phyloP scores from a whole-genome alignment of 2,888 invertebrate species.

The Drosophila ezoana region DNA sequence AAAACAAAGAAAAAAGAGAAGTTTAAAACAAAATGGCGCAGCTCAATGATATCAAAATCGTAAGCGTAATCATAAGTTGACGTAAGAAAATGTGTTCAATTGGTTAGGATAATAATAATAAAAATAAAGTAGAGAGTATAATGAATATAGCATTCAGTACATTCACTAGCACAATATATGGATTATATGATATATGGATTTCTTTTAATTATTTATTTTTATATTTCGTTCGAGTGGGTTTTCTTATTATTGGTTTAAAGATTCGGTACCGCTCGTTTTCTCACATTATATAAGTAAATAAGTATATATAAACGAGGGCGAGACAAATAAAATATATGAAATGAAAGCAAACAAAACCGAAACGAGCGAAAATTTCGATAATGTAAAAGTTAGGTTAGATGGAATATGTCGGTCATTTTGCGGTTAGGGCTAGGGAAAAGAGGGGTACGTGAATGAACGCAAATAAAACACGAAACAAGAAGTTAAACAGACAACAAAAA shows the following conservation, averaged over 20 bases:
- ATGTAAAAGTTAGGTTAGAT: conserved; percentile 28
- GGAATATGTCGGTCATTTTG: conserved; percentile 16
- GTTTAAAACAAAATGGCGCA: conserved; percentile 43
- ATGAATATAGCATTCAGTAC: conserved; percentile 85
- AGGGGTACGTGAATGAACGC: conserved; percentile 12
- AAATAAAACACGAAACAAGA: background rate
- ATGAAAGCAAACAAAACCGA: conserved; percentile 31
- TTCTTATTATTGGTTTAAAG: conserved; percentile 45
- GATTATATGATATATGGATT: conserved; percentile 71
- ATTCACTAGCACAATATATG: conserved; percentile 85
- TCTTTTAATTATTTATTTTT: conserved; percentile 41
- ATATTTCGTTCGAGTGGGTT: conserved; percentile 25
- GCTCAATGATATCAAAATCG: conserved; percentile 37
- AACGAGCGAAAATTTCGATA: conserved; percentile 27
- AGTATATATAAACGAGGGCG: conserved; percentile 44
- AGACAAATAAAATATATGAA: conserved; percentile 43
- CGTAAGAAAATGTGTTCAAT: conserved; percentile 56
- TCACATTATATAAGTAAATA: conserved; percentile 44
- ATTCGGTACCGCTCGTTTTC: conserved; percentile 42
- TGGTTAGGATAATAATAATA: conserved; percentile 58
- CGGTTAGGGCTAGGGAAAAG: conserved; percentile 8
- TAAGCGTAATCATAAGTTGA: conserved; percentile 56
- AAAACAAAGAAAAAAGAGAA: conserved; percentile 19
- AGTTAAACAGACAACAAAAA: background rate
- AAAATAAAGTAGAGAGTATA: conserved; percentile 76